Conservation (phyloP, 2,797 vertebrate species). For the Vespertilio murinus region DNA sequence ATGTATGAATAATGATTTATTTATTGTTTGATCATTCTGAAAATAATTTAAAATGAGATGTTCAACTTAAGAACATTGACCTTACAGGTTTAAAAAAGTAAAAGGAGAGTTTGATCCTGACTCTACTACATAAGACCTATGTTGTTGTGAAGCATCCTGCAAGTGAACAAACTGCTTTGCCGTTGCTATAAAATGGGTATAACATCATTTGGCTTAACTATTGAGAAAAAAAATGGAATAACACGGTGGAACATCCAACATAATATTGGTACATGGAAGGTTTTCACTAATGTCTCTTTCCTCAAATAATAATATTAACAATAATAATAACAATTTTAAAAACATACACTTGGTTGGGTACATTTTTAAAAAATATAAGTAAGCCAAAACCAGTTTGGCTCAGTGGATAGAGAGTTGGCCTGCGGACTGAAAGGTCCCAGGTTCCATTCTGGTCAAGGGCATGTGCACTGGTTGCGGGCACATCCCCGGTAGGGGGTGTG, state of each 20-base stretch:
- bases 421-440: too few relatives aligned
- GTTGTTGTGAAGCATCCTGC: rapidly evolving
- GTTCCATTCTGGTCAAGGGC: too few relatives aligned
- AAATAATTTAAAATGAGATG: not conserved
- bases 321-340: not conserved
- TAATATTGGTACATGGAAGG: too few relatives aligned
- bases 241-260: not conserved
- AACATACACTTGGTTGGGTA: not conserved
- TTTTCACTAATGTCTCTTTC: not conserved
- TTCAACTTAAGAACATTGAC: not conserved
- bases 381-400: too few relatives aligned
- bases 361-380: not conserved
- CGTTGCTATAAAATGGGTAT: not conserved
- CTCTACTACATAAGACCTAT: not conserved
- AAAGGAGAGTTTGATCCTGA: not conserved
- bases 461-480: too few relatives aligned
- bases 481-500: too few relatives aligned
- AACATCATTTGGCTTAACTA: not conserved
- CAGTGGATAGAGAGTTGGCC: too few relatives aligned
- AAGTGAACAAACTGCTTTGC: not conserved
- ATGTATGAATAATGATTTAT: not conserved
- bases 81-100: not conserved
- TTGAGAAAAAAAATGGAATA: not conserved
- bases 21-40: not conserved
- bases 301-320: not conserved